Percentiles rank a stretch among this genome's conserved stretches.
phyloP scores from a whole-genome alignment of 1,140 invertebrate species.

The Trichomalopsis sarcophagae region DNA sequence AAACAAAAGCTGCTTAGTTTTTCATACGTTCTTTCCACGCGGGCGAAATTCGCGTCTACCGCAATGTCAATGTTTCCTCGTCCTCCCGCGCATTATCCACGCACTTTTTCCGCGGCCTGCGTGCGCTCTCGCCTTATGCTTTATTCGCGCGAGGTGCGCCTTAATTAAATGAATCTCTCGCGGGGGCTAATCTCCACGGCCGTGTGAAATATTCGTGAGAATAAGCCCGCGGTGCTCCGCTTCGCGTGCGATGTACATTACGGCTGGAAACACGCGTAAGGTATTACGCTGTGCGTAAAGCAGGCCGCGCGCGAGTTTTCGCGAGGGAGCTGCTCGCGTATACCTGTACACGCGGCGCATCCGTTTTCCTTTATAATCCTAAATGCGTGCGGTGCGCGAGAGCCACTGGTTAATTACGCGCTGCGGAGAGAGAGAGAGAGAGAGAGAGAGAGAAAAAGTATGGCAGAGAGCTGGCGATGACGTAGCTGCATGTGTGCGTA shows the following conservation, averaged over 20 bases:
- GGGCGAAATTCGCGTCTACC: neutral
- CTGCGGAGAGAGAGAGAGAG: neutral
- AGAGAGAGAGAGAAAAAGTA: neutral
- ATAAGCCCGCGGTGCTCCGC: neutral
- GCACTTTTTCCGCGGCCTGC: neutral
- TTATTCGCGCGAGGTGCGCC: neutral
- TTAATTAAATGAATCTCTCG: conserved; percentile 48
- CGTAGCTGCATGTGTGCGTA: neutral
- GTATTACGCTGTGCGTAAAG: neutral
- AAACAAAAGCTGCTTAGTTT: neutral
- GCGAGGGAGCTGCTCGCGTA: neutral
- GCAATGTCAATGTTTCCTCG: conserved; percentile 2
- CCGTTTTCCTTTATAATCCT: conserved; percentile 18
- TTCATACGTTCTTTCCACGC: neutral
- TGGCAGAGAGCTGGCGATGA: neutral
- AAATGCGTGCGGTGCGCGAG: neutral
- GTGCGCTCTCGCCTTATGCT: neutral
- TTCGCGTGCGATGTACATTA: neutral
- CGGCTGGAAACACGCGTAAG: neutral
- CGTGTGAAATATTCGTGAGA: conserved; percentile 26
- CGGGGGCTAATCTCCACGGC: conserved; percentile 17
- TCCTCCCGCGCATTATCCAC: neutral
- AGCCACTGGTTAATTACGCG: conserved; percentile 22
- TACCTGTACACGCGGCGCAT: neutral
- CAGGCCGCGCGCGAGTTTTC: conserved; percentile 2